Conservation (phyloP, 2,888 invertebrate genomes). For the Xestia xanthographa region DNA sequence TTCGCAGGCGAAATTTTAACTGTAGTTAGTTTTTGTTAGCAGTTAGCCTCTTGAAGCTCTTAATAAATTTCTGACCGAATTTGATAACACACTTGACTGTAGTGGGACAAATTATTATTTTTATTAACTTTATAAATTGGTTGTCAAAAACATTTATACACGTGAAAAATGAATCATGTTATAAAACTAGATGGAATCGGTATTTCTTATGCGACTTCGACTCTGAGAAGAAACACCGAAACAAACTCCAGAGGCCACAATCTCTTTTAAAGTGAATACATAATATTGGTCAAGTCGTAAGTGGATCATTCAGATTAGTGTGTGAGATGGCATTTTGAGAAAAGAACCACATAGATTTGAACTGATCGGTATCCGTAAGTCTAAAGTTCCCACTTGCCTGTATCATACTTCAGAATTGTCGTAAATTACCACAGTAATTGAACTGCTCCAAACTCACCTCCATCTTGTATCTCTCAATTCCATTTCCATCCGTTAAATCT, state of each 20-base stretch:
- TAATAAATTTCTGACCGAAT: neutral
- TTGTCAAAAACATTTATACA: neutral
- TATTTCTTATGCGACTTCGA: neutral
- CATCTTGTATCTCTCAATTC: conserved; percentile 18
- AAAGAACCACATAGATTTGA: neutral
- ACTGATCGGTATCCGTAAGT: neutral
- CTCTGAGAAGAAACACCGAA: neutral
- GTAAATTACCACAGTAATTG: conserved; percentile 23
- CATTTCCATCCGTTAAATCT: conserved; percentile 51
- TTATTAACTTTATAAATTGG: neutral
- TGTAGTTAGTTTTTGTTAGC: neutral
- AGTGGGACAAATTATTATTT: neutral
- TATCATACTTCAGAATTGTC: neutral
- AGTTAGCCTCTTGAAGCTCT: neutral
- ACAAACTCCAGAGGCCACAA: neutral
- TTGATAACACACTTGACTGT: neutral
- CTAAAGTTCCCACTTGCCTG: neutral
- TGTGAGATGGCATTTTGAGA: neutral
- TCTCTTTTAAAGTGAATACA: neutral
- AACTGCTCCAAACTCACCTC: conserved; percentile 7
- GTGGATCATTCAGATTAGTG: neutral
- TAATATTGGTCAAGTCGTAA: neutral
- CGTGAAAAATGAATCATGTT: neutral
- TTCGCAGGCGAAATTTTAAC: neutral
- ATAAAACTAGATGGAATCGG: neutral